phyloP scores from a whole-genome alignment of 2,797 vertebrate species.

The Hoplostethus mediterraneus region DNA sequence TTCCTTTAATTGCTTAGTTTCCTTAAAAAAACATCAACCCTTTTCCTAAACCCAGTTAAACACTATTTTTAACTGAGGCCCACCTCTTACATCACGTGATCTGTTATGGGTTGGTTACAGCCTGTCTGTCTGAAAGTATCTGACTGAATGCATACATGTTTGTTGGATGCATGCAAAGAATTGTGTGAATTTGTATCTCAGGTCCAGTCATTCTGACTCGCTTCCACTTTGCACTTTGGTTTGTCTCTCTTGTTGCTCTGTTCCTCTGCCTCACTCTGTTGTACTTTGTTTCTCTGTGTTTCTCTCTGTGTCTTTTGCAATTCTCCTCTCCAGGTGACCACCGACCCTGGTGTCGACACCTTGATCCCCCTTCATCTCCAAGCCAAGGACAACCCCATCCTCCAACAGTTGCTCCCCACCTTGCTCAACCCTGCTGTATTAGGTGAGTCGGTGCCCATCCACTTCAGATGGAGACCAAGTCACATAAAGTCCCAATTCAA shows the following conservation, averaged over 20 bases:
- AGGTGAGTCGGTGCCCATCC: slow-evolving; percentile 75
- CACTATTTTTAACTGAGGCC: slow-evolving; percentile 15
- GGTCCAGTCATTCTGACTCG: neutral
- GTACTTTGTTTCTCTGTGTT: neutral
- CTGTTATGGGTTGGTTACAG: slow-evolving; percentile 3
- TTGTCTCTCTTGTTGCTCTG: neutral
- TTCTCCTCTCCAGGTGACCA: slow-evolving; percentile 61
- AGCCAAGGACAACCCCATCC: slow-evolving; percentile 83
- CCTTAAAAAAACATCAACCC: neutral
- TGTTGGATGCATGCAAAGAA: neutral
- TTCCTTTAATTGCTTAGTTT: slow-evolving; percentile 13
- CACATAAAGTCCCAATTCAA: no score
- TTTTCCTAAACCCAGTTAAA: neutral
- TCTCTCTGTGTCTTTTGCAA: neutral
- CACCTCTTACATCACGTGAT: neutral
- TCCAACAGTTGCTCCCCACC: slow-evolving; percentile 85
- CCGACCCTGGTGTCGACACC: slow-evolving; percentile 79
- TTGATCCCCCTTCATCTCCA: slow-evolving; percentile 81
- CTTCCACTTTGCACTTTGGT: neutral
- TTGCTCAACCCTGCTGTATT: slow-evolving; percentile 87
- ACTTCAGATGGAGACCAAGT: neutral
- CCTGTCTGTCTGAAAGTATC: neutral
- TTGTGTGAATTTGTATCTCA: no score
- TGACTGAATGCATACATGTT: neutral
- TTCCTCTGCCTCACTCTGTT: neutral